These are phyloP conservation scores for Dynastes maya DNA, from an alignment of 2,888 invertebrate genomes.

Conservation along the genomic window DNA sequence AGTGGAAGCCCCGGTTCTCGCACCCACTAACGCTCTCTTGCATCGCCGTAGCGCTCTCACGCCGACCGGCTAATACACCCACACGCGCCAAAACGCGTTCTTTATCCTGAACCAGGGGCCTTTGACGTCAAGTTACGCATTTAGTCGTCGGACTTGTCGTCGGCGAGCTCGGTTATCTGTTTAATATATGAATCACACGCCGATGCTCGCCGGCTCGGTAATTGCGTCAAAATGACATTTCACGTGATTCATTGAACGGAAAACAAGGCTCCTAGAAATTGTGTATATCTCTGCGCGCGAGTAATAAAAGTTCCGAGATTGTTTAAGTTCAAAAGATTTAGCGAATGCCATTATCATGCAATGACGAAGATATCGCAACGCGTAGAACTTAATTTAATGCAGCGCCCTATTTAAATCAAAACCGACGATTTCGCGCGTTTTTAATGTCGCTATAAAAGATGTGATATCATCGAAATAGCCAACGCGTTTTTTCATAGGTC, in stretches of 20 bases:
- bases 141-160: conserved; percentile 45
- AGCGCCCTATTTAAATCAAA: no score
- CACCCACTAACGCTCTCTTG: conserved; percentile 31
- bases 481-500: no score
- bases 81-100: conserved; percentile 44
- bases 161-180: conserved; percentile 42
- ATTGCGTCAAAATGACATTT: conserved; percentile 46
- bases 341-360: no score
- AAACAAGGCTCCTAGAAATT: conserved; percentile 25
- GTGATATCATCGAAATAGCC: no score
- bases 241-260: conserved; percentile 38
- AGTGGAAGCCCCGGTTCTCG: conserved; percentile 34
- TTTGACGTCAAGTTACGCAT: conserved; percentile 49
- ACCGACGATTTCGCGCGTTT: no score
- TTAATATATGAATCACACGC: conserved; percentile 47
- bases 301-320: conserved; percentile 7
- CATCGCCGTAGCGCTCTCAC: neutral
- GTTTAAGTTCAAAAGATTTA: conserved; percentile 1
- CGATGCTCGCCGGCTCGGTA: conserved; percentile 37
- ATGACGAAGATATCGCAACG: no score
- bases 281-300: neutral
- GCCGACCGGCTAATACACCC: conserved; percentile 37
- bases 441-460: no score
- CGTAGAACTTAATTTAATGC: no score
- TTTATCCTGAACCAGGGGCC: conserved; percentile 40